Conservation (phyloP, 2,888 invertebrate genomes). For the Nudaria mundana region DNA sequence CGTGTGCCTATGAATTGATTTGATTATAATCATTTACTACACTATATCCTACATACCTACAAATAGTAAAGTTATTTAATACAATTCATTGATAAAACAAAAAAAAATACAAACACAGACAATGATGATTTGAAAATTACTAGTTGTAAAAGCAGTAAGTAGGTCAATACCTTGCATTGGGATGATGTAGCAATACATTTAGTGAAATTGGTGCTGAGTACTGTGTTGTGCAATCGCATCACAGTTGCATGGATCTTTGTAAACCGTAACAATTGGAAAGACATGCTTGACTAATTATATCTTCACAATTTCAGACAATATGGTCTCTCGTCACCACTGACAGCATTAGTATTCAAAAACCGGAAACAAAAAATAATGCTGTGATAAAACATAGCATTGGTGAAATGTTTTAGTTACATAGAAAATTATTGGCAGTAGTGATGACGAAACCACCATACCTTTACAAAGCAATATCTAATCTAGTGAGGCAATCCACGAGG, state of each 20-base stretch:
- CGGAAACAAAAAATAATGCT: conserved; percentile 56
- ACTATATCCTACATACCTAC: no score
- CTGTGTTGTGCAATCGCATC: conserved; percentile 50
- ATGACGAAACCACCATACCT: conserved; percentile 65
- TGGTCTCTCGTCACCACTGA: conserved; percentile 69
- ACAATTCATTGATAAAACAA: no score
- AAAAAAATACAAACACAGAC: conserved; percentile 2
- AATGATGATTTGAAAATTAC: conserved; percentile 1
- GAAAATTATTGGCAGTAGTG: conserved; percentile 24
- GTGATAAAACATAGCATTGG: conserved; percentile 8
- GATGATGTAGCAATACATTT: conserved; percentile 68
- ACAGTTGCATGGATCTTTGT: conserved; percentile 44
- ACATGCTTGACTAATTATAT: conserved; percentile 56
- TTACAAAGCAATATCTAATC: conserved; percentile 46
- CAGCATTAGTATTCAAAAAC: conserved; percentile 49
- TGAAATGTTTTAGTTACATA: not conserved
- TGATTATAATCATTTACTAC: no score
- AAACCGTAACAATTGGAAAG: conserved; percentile 51
- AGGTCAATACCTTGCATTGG: conserved; percentile 65
- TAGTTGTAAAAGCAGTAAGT: conserved; percentile 19
- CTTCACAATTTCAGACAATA: conserved; percentile 42
- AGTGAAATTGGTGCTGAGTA: conserved; percentile 48
- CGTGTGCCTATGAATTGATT: no score
- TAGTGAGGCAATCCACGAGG: conserved; percentile 9
- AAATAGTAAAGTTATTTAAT: no score